Evolutionary conservation across 2,113 vertebrate genomes (phyloP).

Genomic region (Chaenocephalus aceratus): DNA sequence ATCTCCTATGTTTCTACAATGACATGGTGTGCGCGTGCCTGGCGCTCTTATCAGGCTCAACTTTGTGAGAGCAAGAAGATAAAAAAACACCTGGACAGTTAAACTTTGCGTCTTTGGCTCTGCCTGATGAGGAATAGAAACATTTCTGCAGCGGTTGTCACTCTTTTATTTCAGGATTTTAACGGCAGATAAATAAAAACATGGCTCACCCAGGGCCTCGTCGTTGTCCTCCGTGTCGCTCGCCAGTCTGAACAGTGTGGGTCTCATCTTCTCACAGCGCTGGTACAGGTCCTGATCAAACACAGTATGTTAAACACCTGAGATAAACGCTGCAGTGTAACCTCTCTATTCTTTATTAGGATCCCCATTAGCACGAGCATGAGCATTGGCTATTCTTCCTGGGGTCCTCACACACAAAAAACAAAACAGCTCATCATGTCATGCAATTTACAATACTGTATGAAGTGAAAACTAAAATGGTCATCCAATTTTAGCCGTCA

Average conservation of each 20-base stretch:
- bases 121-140: not conserved
- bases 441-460: too few species aligned
- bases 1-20: not conserved
- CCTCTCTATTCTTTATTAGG: too few species aligned
- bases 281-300: conserved; percentile 93
- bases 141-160: not conserved
- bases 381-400: too few species aligned
- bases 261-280: conserved; percentile 98
- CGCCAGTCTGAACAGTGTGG: conserved; percentile 95
- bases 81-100: too few species aligned
- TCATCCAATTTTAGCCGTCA: too few species aligned
- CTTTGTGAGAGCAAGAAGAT: too few species aligned
- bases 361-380: too few species aligned
- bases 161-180: not conserved
- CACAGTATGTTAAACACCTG: not conserved
- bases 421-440: too few species aligned
- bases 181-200: not conserved
- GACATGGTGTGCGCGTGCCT: not conserved
- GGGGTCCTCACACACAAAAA: too few species aligned
- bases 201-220: conserved; percentile 92
- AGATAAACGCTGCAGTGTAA: not conserved
- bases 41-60: not conserved
- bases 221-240: conserved; percentile 99
- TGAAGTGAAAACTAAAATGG: too few species aligned
- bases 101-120: not conserved